phyloP scores from a whole-genome alignment of 2,797 vertebrate species.

The Chloroceryle amazona region DNA sequence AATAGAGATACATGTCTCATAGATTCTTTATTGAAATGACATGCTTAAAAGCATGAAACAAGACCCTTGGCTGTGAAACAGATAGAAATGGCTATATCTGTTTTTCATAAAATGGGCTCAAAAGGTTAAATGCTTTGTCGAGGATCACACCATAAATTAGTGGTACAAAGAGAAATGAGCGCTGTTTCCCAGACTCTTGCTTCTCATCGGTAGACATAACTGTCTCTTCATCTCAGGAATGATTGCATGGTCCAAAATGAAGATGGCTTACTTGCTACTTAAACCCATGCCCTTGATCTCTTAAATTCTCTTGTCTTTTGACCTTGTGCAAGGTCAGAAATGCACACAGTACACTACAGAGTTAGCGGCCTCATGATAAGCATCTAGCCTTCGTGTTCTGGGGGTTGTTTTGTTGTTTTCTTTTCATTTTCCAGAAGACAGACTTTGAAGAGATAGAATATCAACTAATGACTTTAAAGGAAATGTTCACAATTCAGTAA shows the following conservation, averaged over 20 bases:
- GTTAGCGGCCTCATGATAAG: neutral
- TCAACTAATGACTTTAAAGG: neutral
- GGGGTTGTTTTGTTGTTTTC: neutral
- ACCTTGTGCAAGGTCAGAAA: neutral
- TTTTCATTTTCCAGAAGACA: neutral
- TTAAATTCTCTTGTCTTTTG: neutral
- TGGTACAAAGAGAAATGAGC: neutral
- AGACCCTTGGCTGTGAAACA: constrained; percentile 31
- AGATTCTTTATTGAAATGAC: constrained; percentile 37
- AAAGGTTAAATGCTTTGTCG: constrained; percentile 36
- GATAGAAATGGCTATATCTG: constrained; percentile 10
- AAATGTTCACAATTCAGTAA: neutral
- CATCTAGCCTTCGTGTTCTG: neutral
- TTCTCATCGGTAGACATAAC: neutral
- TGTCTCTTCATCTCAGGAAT: neutral
- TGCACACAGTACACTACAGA: neutral
- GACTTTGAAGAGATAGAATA: neutral
- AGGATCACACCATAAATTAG: constrained; percentile 41
- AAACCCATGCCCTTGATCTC: neutral
- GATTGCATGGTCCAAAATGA: neutral
- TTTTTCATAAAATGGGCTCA: constrained; percentile 15
- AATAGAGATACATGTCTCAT: constrained; percentile 21
- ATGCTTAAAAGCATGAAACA: constrained; percentile 40
- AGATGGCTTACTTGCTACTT: neutral
- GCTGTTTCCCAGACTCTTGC: neutral